These are phyloP conservation scores for sheep (Ovis aries) DNA, from an alignment of 2,113 vertebrate genomes.

Conservation along the genomic window ARS-UI_Ramb_v3.0 NC_056059.1:90091501-90092000, in stretches of 20 bases:
- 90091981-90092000: neutral
- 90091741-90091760: neutral
- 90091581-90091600: neutral
- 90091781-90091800: neutral
- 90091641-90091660: neutral
- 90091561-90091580: neutral
- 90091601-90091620: neutral
- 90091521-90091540: neutral
- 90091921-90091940: neutral
- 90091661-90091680: neutral
- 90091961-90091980: neutral
- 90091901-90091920: neutral
- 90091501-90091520: neutral
- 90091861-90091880: neutral
- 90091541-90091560: neutral
- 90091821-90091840: neutral
- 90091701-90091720: neutral
- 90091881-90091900: neutral
- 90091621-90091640: neutral
- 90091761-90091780: neutral
- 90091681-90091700: neutral
- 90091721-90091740: neutral
- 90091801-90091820: neutral
- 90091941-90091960: neutral
- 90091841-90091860: neutral